phyloP scores from a whole-genome alignment of 2,888 invertebrate species.

The Drosophila eohydei region DNA sequence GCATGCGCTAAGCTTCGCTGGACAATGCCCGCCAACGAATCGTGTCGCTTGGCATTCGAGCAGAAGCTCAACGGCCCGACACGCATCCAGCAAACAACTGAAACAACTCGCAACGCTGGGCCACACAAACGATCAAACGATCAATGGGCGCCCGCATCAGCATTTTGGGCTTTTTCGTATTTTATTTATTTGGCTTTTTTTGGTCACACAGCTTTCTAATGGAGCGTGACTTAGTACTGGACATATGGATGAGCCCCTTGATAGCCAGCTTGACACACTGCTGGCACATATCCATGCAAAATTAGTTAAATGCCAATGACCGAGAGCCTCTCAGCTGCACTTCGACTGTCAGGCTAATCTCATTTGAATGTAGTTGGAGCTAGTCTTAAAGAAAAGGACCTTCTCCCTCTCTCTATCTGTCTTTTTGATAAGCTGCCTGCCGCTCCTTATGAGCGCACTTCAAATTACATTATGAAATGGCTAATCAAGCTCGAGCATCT shows the following conservation, averaged over 20 bases:
- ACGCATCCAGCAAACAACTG: slow-evolving; percentile 53
- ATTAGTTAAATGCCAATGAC: slow-evolving; percentile 60
- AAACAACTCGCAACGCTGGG: slow-evolving; percentile 29
- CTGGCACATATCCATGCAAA: slow-evolving; percentile 67
- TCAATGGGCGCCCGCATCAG: slow-evolving; percentile 68
- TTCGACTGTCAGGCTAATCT: slow-evolving; percentile 6
- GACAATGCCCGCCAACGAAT: slow-evolving; percentile 55
- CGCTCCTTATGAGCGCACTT: slow-evolving; percentile 3
- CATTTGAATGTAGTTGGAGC: not conserved
- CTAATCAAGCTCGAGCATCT: slow-evolving; percentile 73
- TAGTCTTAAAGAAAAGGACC: slow-evolving; percentile 1
- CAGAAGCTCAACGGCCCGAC: slow-evolving; percentile 56
- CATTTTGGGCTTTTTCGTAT: slow-evolving; percentile 36
- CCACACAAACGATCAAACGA: slow-evolving; percentile 47
- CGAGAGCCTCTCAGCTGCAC: slow-evolving; percentile 7
- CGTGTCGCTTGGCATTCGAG: slow-evolving; percentile 60
- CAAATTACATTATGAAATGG: slow-evolving; percentile 59
- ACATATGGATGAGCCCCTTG: slow-evolving; percentile 62
- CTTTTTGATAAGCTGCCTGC: not conserved
- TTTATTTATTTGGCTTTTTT: slow-evolving; percentile 19
- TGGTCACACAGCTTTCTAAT: slow-evolving; percentile 68
- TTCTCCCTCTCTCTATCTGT: not conserved
- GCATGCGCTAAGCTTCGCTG: slow-evolving; percentile 49
- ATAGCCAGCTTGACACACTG: slow-evolving; percentile 47
- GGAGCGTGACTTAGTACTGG: slow-evolving; percentile 68